Evolutionary conservation across 2,797 vertebrate species (phyloP).

Genomic region (Bovichtus variegatus): DNA sequence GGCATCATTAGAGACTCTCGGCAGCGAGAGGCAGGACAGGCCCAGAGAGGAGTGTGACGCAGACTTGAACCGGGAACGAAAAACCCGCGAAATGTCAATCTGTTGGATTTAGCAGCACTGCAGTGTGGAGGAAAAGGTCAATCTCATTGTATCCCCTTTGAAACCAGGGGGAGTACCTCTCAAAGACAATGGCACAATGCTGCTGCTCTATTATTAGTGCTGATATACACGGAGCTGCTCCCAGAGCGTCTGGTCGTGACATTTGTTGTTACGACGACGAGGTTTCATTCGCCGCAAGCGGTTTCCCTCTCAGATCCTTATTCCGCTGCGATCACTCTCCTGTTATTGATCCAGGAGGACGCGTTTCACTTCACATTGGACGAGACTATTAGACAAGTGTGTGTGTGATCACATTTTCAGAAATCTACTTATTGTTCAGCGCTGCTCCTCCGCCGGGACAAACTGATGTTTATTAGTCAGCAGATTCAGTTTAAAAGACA

Average conservation of each 20-base stretch:
- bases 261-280: background rate
- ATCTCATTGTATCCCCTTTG: rapidly evolving
- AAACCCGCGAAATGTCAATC: background rate
- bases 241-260: background rate
- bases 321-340: background rate
- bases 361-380: background rate
- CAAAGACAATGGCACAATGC: slow-evolving; percentile 1
- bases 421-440: background rate
- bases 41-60: background rate
- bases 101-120: slow-evolving; percentile 1
- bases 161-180: background rate
- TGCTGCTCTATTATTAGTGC: background rate
- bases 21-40: background rate
- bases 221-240: background rate
- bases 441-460: background rate
- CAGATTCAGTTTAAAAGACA: background rate
- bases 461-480: background rate
- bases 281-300: background rate
- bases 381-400: background rate
- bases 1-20: background rate
- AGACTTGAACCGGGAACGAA: background rate
- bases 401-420: background rate
- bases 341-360: background rate
- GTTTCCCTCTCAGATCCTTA: background rate
- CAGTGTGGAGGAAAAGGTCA: slow-evolving; percentile 16